Evolutionary conservation across 2,113 vertebrate species (phyloP).

Genomic region (Phaethornis superciliosus): DNA sequence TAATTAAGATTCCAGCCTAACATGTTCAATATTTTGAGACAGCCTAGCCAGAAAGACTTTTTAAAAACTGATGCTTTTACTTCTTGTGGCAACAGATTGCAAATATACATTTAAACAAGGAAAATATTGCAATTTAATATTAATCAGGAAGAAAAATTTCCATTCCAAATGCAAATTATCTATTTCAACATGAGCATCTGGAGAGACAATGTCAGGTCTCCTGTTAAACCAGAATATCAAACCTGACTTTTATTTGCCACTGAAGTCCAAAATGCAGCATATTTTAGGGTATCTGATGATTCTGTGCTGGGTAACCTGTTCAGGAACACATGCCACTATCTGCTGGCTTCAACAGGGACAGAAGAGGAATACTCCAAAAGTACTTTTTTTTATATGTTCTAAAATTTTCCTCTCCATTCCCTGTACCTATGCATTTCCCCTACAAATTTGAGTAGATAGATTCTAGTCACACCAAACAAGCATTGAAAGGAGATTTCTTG

Average conservation of each 20-base stretch:
- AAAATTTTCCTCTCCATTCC: not conserved
- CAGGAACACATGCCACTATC: fast-evolving
- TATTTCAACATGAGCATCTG: not conserved
- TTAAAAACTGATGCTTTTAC: not conserved
- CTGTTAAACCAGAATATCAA: not conserved
- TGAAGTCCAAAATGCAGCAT: not conserved
- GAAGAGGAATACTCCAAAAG: not conserved
- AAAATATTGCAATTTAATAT: not conserved
- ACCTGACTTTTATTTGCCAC: not conserved
- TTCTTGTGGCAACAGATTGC: not conserved
- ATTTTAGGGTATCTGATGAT: fast-evolving
- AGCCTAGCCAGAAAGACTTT: not conserved
- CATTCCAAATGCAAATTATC: not conserved
- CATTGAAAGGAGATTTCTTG: not conserved
- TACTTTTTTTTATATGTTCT: not conserved
- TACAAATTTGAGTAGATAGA: not conserved
- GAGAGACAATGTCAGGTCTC: not conserved
- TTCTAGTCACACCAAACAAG: not conserved
- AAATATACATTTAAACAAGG: not conserved
- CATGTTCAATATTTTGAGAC: not conserved
- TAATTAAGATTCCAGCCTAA: not conserved
- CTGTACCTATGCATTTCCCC: not conserved
- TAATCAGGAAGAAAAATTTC: not conserved
- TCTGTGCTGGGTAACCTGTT: not conserved
- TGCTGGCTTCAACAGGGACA: not conserved